A percentile compares a stretch with the other conserved stretches of the same genome.
These are phyloP conservation scores for Streptopelia turtur DNA, from an alignment of 2,797 vertebrate genomes.

Conservation along the genomic window DNA sequence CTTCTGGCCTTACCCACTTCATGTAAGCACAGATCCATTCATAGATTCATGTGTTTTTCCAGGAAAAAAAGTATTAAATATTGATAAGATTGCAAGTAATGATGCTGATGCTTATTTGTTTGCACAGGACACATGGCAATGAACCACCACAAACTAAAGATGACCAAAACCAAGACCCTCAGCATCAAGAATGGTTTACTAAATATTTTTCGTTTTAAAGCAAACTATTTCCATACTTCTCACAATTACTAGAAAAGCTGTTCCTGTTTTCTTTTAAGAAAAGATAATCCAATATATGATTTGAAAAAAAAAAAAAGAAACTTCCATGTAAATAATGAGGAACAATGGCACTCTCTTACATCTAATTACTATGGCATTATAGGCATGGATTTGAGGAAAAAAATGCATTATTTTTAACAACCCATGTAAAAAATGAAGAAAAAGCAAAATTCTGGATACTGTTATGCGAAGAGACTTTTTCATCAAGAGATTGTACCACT, in stretches of 20 bases:
- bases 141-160: conserved; percentile 79
- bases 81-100: neutral
- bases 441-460: neutral
- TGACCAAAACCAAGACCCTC: conserved; percentile 81
- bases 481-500: neutral
- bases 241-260: neutral
- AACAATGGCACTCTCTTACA: neutral
- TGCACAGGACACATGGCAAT: conserved; percentile 77
- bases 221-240: neutral
- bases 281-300: neutral
- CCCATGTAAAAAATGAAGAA: neutral
- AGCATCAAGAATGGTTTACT: conserved; percentile 95
- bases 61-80: neutral
- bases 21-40: neutral
- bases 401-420: neutral
- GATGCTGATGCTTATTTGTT: conserved; percentile 30
- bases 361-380: neutral
- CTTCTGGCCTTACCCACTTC: neutral
- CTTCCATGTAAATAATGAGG: neutral
- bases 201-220: conserved; percentile 97
- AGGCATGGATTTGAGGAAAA: neutral
- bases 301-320: neutral
- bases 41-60: neutral
- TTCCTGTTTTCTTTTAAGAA: neutral
- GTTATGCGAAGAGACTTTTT: neutral